A percentile compares a stretch with the other conserved stretches of the same genome.
Conservation (phyloP, 2,113 vertebrate species). For the Lagopus muta region DNA sequence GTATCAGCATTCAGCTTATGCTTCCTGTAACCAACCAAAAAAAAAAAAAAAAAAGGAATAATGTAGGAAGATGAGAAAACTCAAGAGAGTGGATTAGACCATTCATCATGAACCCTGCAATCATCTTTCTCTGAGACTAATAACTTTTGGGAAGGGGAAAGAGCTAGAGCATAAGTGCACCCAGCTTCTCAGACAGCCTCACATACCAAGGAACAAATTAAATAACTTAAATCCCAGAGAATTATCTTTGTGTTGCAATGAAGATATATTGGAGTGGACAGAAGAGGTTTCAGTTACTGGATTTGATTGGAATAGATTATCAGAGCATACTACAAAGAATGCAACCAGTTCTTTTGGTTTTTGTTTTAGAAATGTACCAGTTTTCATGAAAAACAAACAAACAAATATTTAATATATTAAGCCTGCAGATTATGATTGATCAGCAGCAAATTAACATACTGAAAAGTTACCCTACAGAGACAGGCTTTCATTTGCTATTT, state of each 20-base stretch:
- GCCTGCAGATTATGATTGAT: neutral
- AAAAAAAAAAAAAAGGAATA: constrained; percentile 55
- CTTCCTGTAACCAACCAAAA: neutral
- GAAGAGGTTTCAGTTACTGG: neutral
- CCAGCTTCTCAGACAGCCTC: neutral
- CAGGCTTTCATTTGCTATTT: neutral
- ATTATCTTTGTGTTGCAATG: neutral
- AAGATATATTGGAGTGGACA: neutral
- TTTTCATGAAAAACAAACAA: neutral
- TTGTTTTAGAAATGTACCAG: neutral
- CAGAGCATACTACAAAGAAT: neutral
- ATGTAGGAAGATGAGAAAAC: constrained; percentile 36
- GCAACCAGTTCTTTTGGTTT: fast-evolving
- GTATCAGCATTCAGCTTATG: neutral
- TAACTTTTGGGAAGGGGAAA: neutral
- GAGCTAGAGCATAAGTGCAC: neutral
- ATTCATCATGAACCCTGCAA: constrained; percentile 58
- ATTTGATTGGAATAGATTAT: neutral
- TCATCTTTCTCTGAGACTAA: constrained; percentile 50
- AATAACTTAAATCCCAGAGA: neutral
- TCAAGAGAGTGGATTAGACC: neutral
- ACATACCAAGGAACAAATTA: neutral
- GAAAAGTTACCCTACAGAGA: neutral
- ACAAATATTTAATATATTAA: neutral
- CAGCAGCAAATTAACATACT: neutral